Evolutionary conservation across 2,888 invertebrate species (phyloP), one percentile per base, ranked within the genome.

Genomic region (Agapetus fuscipes): DNA sequence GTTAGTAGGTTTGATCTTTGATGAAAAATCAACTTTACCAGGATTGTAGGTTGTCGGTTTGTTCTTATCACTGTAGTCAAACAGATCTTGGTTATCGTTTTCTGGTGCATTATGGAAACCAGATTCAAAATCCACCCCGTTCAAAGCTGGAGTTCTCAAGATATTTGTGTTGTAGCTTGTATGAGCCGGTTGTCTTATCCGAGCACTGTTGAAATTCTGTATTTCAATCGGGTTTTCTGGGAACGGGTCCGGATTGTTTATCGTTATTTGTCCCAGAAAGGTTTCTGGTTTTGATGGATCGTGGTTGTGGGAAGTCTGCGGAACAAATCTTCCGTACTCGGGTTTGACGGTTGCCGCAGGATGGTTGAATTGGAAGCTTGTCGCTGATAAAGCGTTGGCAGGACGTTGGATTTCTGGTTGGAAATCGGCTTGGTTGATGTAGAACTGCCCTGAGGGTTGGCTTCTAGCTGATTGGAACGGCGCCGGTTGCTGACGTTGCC

Each of bases 201-300:
- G 39, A 3, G 42, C 42, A 31, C 37, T 49, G 14, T 44, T 44
- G 27, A 49, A 47, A 20, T 45, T 40, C 5, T 51, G 49, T 14
- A 50, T 46, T 13, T 39, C 40, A 17, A 40, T 17, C 26, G 50
- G 45, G 20, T 46, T 51, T 17, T 46, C 39, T 6, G 50, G 46
- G 30, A 48, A 47, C 17, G 69, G 65, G 52, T 71, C 74, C 11
- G 75, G 74, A 56, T 73, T 75, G 51, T 76, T 73, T 41, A 76
- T 61, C 12, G 76, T 76, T 30, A 76, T 74, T 61, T 77, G 73
- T 6, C 76, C 76, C 41, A 77, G 57, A 56, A 76, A 76, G 27
- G 74, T 73, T 62, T 76, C 76, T 15, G 72, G 72, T 54, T 74
- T 72, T 3, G 74, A 72, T 10, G 75, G 75, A 51, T 74, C 68